A percentile compares a stretch with the other conserved stretches of the same genome.
These are phyloP conservation scores for Fissipunctia ypsillon DNA, from an alignment of 2,888 invertebrate species.

Conservation along the genomic window DNA sequence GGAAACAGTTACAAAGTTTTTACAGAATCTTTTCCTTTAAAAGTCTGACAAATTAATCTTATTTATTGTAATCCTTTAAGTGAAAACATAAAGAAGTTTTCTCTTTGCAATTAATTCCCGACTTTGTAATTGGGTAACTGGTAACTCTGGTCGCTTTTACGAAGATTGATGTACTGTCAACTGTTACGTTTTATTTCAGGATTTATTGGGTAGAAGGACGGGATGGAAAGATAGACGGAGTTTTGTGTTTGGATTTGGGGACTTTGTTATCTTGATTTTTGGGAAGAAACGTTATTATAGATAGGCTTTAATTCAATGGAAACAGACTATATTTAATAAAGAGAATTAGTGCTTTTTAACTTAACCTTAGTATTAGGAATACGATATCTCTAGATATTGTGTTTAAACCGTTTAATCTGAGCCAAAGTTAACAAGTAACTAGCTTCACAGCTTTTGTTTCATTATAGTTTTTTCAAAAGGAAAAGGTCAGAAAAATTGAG, in stretches of 20 bases:
- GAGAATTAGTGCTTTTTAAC: not conserved
- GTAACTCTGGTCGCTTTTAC: slow-evolving; percentile 37
- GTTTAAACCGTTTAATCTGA: not conserved
- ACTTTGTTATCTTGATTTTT: slow-evolving; percentile 12
- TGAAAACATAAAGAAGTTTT: slow-evolving; percentile 59
- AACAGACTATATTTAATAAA: not conserved
- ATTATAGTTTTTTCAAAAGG: not conserved
- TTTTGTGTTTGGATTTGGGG: slow-evolving; percentile 16
- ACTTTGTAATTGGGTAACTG: slow-evolving; percentile 48
- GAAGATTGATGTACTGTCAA: slow-evolving; percentile 58
- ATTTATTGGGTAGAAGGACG: slow-evolving; percentile 7
- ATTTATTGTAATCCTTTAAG: slow-evolving; percentile 53
- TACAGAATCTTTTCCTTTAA: slow-evolving; percentile 14
- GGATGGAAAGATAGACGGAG: not conserved
- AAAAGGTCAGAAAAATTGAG: not conserved
- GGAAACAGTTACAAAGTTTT: not conserved
- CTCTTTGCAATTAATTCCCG: slow-evolving; percentile 56
- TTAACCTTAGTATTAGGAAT: too few species aligned
- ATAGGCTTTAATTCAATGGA: not conserved
- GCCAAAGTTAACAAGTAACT: not conserved
- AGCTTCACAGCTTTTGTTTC: not conserved
- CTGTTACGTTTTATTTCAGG: slow-evolving; percentile 44
- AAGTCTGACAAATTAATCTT: slow-evolving; percentile 52
- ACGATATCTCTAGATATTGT: not conserved
- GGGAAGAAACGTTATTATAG: not conserved